Percentiles rank a stretch among this genome's conserved stretches.
Evolutionary conservation across 2,888 invertebrate genomes (phyloP).

Genomic region (Bibio marci): DNA sequence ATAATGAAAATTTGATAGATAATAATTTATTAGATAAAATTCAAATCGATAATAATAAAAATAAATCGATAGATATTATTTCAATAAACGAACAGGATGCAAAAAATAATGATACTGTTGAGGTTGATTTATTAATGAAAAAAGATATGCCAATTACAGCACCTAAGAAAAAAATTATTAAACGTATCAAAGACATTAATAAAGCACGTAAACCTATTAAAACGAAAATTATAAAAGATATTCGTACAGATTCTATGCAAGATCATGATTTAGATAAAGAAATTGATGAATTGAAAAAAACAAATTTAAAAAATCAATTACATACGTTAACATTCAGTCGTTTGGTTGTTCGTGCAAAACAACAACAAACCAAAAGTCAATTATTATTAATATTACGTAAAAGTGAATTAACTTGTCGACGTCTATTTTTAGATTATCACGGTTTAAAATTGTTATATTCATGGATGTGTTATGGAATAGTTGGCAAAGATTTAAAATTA

Average conservation of each 20-base stretch:
- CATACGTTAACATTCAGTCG: conserved; percentile 81
- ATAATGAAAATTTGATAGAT: no score
- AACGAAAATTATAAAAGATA: conserved; percentile 22
- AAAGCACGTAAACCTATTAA: conserved; percentile 16
- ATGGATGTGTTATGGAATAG: conserved; percentile 60
- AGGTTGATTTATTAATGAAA: no score
- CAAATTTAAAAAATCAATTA: conserved; percentile 72
- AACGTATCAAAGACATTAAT: conserved; percentile 26
- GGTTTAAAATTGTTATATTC: conserved; percentile 80
- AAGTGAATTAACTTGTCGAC: conserved; percentile 64
- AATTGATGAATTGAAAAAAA: conserved; percentile 56
- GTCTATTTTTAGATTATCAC: conserved; percentile 85
- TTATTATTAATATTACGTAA: conserved; percentile 61
- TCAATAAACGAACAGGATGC: background rate
- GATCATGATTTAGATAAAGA: conserved; percentile 69
- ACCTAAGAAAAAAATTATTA: conserved; percentile 21
- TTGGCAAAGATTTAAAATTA: conserved; percentile 5
- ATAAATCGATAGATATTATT: no score
- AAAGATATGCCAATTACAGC: background rate
- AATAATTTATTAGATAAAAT: no score
- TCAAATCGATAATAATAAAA: no score
- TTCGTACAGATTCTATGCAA: conserved; percentile 35
- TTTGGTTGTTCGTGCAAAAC: conserved; percentile 80
- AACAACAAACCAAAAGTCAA: conserved; percentile 53
- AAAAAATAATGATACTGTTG: background rate